phyloP scores from a whole-genome alignment of 1,140 invertebrate species.

The Drosophila kepulauana region DNA sequence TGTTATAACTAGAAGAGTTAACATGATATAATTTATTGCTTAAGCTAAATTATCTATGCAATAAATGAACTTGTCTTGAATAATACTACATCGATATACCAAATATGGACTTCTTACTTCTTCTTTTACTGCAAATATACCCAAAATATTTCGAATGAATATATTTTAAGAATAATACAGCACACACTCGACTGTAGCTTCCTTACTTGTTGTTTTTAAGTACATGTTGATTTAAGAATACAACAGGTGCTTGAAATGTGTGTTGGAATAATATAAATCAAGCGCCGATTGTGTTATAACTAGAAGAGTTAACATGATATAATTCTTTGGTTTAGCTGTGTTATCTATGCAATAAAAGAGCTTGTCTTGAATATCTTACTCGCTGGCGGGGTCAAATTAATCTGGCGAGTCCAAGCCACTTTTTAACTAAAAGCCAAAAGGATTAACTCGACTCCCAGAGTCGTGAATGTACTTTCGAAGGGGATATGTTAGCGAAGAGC shows the following conservation, averaged over 20 bases:
- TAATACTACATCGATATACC: no score
- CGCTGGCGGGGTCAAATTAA: conserved; percentile 61
- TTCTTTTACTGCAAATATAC: no score
- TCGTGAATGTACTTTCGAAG: conserved; percentile 4
- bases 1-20: not conserved
- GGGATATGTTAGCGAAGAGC: not conserved
- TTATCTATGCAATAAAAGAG: not conserved
- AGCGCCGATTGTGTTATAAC: not conserved
- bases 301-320: not conserved
- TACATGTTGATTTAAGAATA: no score
- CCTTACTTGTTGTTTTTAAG: no score
- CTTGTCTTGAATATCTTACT: conserved; percentile 53
- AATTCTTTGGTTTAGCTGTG: not conserved
- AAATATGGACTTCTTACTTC: no score
- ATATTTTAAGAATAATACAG: no score
- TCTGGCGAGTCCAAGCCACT: conserved; percentile 66
- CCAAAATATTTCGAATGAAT: no score
- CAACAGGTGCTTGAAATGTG: not conserved
- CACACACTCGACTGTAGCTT: no score
- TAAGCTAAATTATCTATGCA: not conserved
- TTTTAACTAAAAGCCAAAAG: conserved; percentile 72
- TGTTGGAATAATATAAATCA: not conserved
- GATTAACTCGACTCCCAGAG: conserved; percentile 54
- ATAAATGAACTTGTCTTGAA: not conserved
- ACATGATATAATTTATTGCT: not conserved